Evolutionary conservation across 2,888 invertebrate genomes (phyloP).

Genomic region (Eulithis prunata): DNA sequence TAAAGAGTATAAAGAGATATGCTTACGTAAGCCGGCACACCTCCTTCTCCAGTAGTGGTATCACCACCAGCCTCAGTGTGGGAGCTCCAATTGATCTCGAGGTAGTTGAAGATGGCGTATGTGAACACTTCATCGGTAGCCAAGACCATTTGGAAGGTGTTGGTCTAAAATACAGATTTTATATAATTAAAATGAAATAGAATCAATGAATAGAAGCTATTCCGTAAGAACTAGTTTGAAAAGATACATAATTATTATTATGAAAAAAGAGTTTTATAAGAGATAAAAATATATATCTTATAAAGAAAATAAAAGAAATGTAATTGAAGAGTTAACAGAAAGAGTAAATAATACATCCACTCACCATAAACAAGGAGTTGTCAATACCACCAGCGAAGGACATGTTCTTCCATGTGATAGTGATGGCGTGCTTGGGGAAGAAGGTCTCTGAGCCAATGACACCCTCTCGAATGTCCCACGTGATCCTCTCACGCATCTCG

Average conservation of each 20-base stretch:
- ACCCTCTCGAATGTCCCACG: conserved; percentile 95
- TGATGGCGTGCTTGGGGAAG: conserved; percentile 94
- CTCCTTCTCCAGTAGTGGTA: conserved; percentile 93
- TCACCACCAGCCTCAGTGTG: conserved; percentile 97
- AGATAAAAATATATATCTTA: too few relatives aligned
- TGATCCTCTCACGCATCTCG: conserved; percentile 92
- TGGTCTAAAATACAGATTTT: conserved; percentile 86
- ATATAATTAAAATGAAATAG: background rate
- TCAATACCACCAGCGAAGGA: conserved; percentile 95
- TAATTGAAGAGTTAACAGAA: background rate
- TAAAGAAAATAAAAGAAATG: background rate
- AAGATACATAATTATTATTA: too few relatives aligned
- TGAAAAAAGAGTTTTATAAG: too few relatives aligned
- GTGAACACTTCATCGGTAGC: conserved; percentile 97
- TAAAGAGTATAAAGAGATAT: background rate
- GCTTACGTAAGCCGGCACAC: conserved; percentile 93
- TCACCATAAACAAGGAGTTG: conserved; percentile 88
- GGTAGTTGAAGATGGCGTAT: conserved; percentile 98
- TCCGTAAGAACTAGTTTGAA: too few relatives aligned
- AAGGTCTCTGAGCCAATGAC: conserved; percentile 96
- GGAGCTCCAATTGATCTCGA: conserved; percentile 94
- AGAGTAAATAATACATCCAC: conserved; percentile 40
- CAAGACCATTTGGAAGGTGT: conserved; percentile 97
- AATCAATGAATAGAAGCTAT: too few relatives aligned
- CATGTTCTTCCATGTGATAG: conserved; percentile 98